Evolutionary conservation across 2,888 invertebrate species (phyloP), one percentile per base, ranked within the genome.

Genomic region (Eupithecia tripunctaria): DNA sequence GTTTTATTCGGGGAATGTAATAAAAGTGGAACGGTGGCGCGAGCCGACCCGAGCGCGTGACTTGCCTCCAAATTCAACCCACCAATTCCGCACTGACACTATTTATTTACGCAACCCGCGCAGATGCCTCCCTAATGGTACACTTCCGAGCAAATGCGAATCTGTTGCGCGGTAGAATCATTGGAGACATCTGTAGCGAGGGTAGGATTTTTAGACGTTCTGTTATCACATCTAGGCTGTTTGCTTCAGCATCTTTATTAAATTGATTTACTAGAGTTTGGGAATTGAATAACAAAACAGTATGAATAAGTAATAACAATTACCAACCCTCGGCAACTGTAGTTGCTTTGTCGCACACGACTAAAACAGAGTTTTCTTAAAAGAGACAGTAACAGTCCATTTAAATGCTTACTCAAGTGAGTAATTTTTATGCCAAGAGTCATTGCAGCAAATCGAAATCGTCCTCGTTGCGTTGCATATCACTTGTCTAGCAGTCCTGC

Each of bases 1-100:
- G 87, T 89, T 82, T 88, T 90, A 89, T 90, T 91, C 85, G 85
- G 84, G 84, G 90, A 91, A 93, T 92, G 90, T 92, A 92, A 92
- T 92, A 92, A 90, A 90, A 90, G 85, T 87, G 86, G 85, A 85
- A 86, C 85, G 88, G 83, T 81, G 84, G 78, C 82, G 82, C 82
- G 82, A 79, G 81, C 82, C 86, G 82, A 80, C 81, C 84, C 82
- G 59, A 73, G 86, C 83, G 86, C 93, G 93, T 93, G 93, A 91
- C 86, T 80, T 78, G 92, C 86, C 85, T 92, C 73, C 79, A 79
- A 88, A 89, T 81, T 82, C 77, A 73, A 51, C 79, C 76, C 80
- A 80, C 82, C 84, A 82, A 85, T 87, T 86, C 84, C 82, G 82
- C 82, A 79, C 82, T 83, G 81, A 84, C 83, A 86, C 84, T 87